Evolutionary conservation across 2,888 invertebrate species (phyloP).

Genomic region (Ellobium chinense): DNA sequence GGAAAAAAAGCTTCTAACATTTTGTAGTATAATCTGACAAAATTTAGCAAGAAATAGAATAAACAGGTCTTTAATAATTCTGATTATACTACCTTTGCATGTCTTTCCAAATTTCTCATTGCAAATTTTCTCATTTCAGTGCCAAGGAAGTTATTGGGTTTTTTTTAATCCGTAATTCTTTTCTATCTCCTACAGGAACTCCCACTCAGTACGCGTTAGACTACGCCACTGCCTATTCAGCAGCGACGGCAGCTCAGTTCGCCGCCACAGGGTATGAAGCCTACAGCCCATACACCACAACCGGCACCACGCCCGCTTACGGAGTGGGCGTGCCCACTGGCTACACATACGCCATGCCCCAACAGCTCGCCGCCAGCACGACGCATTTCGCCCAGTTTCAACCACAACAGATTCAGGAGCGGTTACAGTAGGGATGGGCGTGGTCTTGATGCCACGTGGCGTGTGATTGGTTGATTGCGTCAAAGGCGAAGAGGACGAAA

Average conservation of each 20-base stretch:
- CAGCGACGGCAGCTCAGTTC: conserved; percentile 59
- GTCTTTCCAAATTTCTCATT: too few relatives aligned
- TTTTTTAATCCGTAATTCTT: too few relatives aligned
- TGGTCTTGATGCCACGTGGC: conserved; percentile 6
- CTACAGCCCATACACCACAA: conserved; percentile 66
- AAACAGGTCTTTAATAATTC: too few relatives aligned
- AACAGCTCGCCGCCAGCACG: conserved; percentile 65
- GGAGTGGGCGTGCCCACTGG: conserved; percentile 57
- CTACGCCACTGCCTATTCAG: conserved; percentile 63
- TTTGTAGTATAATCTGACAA: too few relatives aligned
- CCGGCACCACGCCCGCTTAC: conserved; percentile 32
- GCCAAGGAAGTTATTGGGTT: too few relatives aligned
- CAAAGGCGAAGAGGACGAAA: neutral
- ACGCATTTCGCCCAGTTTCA: conserved; percentile 67
- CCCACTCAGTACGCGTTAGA: conserved; percentile 60
- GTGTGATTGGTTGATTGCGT: conserved; percentile 29
- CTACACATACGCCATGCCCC: conserved; percentile 69
- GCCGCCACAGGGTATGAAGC: conserved; percentile 59
- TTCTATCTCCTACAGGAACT: conserved; percentile 53
- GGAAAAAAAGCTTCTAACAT: too few relatives aligned
- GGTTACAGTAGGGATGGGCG: conserved; percentile 64
- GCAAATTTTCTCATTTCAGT: too few relatives aligned
- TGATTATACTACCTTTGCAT: too few relatives aligned
- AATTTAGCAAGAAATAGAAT: too few relatives aligned
- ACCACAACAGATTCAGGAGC: conserved; percentile 70